Evolutionary conservation across 2,797 vertebrate genomes (phyloP), one percentile per base, ranked within the genome.

Genomic region (Sebastes umbrosus): DNA sequence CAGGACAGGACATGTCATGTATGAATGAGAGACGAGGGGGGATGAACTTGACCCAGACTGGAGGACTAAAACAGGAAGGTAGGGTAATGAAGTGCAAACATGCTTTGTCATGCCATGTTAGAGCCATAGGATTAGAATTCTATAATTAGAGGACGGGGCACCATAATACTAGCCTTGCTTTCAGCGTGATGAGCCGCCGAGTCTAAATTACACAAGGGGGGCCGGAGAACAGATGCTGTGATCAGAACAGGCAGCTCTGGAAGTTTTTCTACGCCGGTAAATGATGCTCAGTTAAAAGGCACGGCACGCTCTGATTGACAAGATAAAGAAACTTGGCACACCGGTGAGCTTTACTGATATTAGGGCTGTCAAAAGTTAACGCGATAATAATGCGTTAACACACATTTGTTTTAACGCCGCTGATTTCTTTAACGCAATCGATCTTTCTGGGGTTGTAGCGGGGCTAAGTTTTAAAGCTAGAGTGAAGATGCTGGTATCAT

Each of bases 31-130:
- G 76, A 65, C 31, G 83, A 66, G 80, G 71, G 81, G 43, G 43
- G 79, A 77, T 93, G 94, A 95, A 96, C 95, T 95, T 96, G 95
- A 96, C 94, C 95, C 93, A 89, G 79, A 89, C 91, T 89, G 73
- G 77, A 92, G 89, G 89, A 92, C 90, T 90, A 52, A 79, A 91
- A 87, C 83, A 90, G 92, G 90, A 91, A 91, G 91, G 86, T 52
- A 90, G 83, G 77, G 90, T 91, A 94, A 95, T 95, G 92, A 93
- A 93, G 93, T 93, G 91, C 92, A 93, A 95, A 94, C 94, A 94
- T 93, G 94, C 93, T 94, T 95, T 93, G 94, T 94, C 94, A 94
- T 94, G 93, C 90, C 93, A 94, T 83, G 87, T 85, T 92, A 91
- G 80, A 94, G 90, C 92, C 89, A 94, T 92, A 93, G 94, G 94